phyloP scores from a whole-genome alignment of 35 echinoderm and acorn worm species.

The Apostichopus japonicus region DNA sequence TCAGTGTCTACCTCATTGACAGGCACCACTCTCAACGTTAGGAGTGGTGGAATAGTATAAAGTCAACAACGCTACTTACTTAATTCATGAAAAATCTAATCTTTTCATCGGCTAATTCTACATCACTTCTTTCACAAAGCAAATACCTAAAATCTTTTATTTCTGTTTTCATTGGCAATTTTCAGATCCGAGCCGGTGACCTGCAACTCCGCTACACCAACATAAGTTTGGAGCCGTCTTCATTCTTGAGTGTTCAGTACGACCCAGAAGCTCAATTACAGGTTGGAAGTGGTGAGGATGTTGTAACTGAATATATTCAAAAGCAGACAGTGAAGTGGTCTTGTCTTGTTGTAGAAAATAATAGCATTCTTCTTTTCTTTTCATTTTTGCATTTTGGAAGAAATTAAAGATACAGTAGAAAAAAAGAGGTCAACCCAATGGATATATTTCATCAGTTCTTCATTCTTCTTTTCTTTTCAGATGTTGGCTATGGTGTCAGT shows the following conservation, averaged over 20 bases:
- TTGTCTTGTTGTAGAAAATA: not conserved
- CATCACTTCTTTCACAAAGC: no score
- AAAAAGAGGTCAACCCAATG: no score
- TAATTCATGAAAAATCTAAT: constrained; percentile 58
- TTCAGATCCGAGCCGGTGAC: constrained; percentile 77
- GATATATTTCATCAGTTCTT: no score
- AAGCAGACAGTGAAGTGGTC: no score
- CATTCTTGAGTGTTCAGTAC: constrained; percentile 34
- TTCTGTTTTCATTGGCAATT: not conserved
- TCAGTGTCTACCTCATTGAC: constrained; percentile 64
- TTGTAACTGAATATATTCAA: not conserved
- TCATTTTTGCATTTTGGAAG: not conserved
- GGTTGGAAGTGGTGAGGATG: constrained; percentile 4
- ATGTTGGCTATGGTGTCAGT: constrained; percentile 36
- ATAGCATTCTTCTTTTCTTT: not conserved
- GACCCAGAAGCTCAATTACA: constrained; percentile 16
- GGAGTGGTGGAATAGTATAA: constrained; percentile 74
- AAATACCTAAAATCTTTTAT: no score
- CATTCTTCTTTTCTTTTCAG: not conserved
- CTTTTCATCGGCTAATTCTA: no score
- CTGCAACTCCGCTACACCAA: constrained; percentile 67
- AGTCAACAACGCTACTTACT: not conserved
- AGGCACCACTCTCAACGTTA: constrained; percentile 59
- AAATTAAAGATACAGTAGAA: not conserved
- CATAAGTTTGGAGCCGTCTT: constrained; percentile 76